Evolutionary conservation across 2,888 invertebrate species (phyloP).

Genomic region (Nipponacmea schrenckii): DNA sequence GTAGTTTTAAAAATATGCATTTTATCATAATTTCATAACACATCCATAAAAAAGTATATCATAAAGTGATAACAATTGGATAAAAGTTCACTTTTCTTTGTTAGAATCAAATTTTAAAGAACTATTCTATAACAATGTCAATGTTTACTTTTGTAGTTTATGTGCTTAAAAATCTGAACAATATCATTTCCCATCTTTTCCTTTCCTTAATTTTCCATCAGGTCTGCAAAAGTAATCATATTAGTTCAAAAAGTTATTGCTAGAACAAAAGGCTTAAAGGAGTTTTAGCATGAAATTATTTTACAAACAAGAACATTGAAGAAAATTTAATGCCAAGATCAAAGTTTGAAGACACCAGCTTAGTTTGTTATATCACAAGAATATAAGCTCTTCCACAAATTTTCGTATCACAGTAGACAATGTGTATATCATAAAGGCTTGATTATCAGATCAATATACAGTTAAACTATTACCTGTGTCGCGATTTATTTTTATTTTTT

Average conservation of each 20-base stretch:
- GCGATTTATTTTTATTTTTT: constrained; percentile 52
- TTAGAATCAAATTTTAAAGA: too few relatives aligned
- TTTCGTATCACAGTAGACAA: not conserved
- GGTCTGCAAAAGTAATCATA: constrained; percentile 52
- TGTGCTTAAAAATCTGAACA: too few relatives aligned
- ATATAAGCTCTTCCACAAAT: not conserved
- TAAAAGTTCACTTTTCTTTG: too few relatives aligned
- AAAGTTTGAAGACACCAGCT: too few relatives aligned
- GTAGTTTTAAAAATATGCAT: too few relatives aligned
- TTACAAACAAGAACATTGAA: not conserved
- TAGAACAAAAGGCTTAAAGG: constrained; percentile 3
- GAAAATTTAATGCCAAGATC: not conserved
- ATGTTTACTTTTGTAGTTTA: too few relatives aligned
- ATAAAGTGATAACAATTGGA: too few relatives aligned
- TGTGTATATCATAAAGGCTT: not conserved
- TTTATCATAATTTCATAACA: too few relatives aligned
- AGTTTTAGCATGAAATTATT: not conserved
- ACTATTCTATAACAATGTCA: too few relatives aligned
- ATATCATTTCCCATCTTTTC: constrained; percentile 43
- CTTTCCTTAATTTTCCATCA: constrained; percentile 52
- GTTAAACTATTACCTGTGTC: constrained; percentile 41
- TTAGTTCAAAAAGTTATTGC: too few relatives aligned
- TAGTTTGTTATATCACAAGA: not conserved
- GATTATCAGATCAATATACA: not conserved
- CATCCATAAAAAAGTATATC: too few relatives aligned